These are phyloP conservation scores for Drosophila helvetica DNA, from an alignment of 2,888 invertebrate species.

Conservation along the genomic window DNA sequence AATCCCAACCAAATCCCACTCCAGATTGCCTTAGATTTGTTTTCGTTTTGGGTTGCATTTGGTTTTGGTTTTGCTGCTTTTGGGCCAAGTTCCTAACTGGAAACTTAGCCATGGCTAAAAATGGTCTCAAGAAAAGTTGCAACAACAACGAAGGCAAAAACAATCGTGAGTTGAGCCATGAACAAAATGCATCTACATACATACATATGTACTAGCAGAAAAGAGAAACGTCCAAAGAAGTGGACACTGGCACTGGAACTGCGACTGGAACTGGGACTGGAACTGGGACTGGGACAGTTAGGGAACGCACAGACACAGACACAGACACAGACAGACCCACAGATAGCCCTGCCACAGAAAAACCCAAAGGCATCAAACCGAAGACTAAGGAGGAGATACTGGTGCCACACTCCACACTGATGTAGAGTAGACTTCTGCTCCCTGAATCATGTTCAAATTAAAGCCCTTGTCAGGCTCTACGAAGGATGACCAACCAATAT, in stretches of 20 bases:
- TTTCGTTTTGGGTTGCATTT: constrained; percentile 57
- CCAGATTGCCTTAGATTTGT: constrained; percentile 53
- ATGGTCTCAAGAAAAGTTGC: constrained; percentile 72
- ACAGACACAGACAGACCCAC: neutral
- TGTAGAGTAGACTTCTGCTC: too few relatives aligned
- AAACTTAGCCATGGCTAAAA: constrained; percentile 75
- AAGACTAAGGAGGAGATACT: too few relatives aligned
- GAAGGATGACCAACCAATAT: too few relatives aligned
- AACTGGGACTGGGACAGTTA: constrained; percentile 5
- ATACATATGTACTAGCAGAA: constrained; percentile 8
- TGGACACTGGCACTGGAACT: constrained; percentile 16
- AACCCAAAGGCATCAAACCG: constrained; percentile 8
- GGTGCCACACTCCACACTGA: too few relatives aligned
- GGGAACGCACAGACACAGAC: constrained; percentile 9
- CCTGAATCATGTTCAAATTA: too few relatives aligned
- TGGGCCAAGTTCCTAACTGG: constrained; percentile 66
- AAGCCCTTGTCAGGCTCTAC: too few relatives aligned
- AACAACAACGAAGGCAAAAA: constrained; percentile 38
- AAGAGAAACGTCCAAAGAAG: constrained; percentile 34
- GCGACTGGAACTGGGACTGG: neutral
- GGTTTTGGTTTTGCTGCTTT: constrained; percentile 43
- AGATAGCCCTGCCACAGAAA: constrained; percentile 21
- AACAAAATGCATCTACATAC: constrained; percentile 6
- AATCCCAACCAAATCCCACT: constrained; percentile 53
- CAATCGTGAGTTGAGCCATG: constrained; percentile 27